Evolutionary conservation across 2,888 invertebrate species (phyloP), one percentile per base, ranked within the genome.

Genomic region (Drosophila paucipuncta): DNA sequence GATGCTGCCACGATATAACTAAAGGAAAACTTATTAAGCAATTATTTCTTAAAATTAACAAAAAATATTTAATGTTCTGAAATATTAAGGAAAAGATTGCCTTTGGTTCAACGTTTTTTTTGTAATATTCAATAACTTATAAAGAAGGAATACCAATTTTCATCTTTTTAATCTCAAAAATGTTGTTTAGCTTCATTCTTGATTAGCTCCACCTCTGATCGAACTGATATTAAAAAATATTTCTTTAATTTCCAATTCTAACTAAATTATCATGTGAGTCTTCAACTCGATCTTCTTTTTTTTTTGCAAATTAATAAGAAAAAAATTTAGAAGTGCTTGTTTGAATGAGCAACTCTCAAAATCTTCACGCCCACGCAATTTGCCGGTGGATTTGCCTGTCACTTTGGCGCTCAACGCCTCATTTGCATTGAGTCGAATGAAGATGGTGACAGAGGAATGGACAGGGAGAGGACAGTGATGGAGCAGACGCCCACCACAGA

Each of bases 401-500:
- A 79, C 64, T 72, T 66, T 61, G 61, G n/a, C 39, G 64, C 59
- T 57, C 59, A 43, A 52, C 68, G 60, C 9, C 65, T 75, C 75
- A 70, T 76, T 76, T 72, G 61, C 66, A 73, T 73, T 63, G 50
- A 39, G n/a, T 33, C 35, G 22, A 63, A 37, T 31, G 58, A 9
- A 37, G 28, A 22, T 22, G 52, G 11, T 22, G 57, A n/a, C 9
- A n/a, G 47, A 52, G 66, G 18, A 37, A 37, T 28, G 25, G 52
- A 53, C 31, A 43, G 62, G 47, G 30, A 53, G 10, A 37, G 41
- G 41, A 68, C 41, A 35, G 30, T 65, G 43, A 41, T 50, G 7
- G 39, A 57, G 63, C 52, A 30, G 43, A 68, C 78, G 72, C 78
- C 80, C 66, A 83, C 77, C 57, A 63, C 31, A 43, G 55, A 62